A percentile compares a stretch with the other conserved stretches of the same genome.
These are phyloP conservation scores for Zaprionus africanus DNA, from an alignment of 1,140 invertebrate genomes.

Conservation along the genomic window DNA sequence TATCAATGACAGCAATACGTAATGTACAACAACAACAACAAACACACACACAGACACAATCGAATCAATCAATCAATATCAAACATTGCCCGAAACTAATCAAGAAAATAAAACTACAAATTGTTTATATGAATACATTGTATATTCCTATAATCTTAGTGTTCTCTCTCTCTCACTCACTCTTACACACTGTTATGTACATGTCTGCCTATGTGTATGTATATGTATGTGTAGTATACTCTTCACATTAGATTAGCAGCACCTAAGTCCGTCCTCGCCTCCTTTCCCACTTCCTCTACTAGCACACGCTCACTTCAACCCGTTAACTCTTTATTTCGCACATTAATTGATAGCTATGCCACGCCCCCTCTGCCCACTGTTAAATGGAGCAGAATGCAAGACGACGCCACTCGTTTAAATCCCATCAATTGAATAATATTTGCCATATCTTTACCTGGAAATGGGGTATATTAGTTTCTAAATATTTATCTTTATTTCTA, in stretches of 20 bases:
- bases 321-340: slow-evolving; percentile 4
- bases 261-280: not conserved
- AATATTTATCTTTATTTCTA: not conserved
- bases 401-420: slow-evolving; percentile 16
- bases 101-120: not conserved
- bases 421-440: slow-evolving; percentile 10
- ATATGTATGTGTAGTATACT: not conserved
- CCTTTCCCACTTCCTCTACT: not conserved
- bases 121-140: not conserved
- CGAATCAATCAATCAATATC: slow-evolving; percentile 16
- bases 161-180: not conserved
- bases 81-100: not conserved
- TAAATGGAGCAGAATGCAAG: slow-evolving; percentile 23
- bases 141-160: slow-evolving; percentile 2
- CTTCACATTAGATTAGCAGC: not conserved
- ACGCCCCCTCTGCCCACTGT: not conserved
- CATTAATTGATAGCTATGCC: slow-evolving; percentile 29
- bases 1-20: slow-evolving; percentile 59
- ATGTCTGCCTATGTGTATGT: slow-evolving; percentile 1
- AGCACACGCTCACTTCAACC: slow-evolving; percentile 2
- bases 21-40: slow-evolving; percentile 69
- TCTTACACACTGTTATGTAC: too few species aligned
- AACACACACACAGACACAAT: slow-evolving; percentile 10
- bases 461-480: not conserved
- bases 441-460: not conserved